Evolutionary conservation across 2,797 vertebrate species (phyloP).

Genomic region (Lacerta viridis): DNA sequence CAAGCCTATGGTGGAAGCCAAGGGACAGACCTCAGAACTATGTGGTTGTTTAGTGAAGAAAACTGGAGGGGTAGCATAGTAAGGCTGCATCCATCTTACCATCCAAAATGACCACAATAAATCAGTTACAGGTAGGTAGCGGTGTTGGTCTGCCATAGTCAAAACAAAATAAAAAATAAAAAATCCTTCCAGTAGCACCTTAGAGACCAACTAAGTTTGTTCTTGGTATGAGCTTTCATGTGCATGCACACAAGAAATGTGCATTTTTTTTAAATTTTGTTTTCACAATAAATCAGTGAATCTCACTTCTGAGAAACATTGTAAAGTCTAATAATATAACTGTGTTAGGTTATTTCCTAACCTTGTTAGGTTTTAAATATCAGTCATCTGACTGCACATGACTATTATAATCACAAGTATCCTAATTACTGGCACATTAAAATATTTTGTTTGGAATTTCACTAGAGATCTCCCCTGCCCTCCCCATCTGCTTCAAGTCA

Average conservation of each 20-base stretch:
- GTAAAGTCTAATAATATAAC: neutral
- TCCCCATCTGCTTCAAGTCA: neutral
- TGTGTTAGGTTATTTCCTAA: neutral
- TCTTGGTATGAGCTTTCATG: too few species aligned
- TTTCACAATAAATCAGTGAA: neutral
- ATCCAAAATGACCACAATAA: neutral
- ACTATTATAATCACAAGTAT: neutral
- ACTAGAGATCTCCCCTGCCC: neutral
- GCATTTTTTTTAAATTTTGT: too few species aligned
- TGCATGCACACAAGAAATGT: too few species aligned
- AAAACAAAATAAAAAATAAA: too few species aligned
- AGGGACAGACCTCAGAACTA: neutral
- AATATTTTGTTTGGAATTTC: conserved; percentile 25
- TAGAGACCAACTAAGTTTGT: too few species aligned
- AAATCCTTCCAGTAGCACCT: too few species aligned
- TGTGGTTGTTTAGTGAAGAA: neutral
- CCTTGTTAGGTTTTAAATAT: conserved; percentile 25
- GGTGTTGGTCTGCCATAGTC: too few species aligned
- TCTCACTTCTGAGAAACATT: neutral
- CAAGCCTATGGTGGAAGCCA: neutral
- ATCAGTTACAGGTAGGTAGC: neutral
- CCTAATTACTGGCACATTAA: conserved; percentile 18
- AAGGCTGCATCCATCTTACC: neutral
- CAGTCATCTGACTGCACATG: neutral
- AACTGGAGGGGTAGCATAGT: neutral